Percentiles rank a stretch among this genome's conserved stretches.
Conservation (phyloP, 2,888 invertebrate species). For the Anaspis maculata region DNA sequence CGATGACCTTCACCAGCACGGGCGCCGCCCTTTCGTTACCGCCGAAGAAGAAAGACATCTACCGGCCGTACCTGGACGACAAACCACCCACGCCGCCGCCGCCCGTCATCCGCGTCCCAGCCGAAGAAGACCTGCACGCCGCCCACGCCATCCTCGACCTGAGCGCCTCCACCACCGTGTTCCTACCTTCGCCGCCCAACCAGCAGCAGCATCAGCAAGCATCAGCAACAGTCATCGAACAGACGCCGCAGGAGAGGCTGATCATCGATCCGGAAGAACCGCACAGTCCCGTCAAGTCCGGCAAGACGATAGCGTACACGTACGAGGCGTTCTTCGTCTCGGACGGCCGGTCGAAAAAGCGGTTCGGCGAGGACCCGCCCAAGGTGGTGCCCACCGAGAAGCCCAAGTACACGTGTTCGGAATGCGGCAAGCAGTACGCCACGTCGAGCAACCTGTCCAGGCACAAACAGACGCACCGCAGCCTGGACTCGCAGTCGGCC, state of each 20-base stretch:
- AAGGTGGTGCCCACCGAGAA: constrained; percentile 30
- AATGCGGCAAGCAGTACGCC: constrained; percentile 88
- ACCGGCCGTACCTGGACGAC: constrained; percentile 74
- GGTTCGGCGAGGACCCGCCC: constrained; percentile 24
- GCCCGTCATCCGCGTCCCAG: constrained; percentile 52
- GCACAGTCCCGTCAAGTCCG: constrained; percentile 26
- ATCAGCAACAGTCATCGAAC: too few species aligned
- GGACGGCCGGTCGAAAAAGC: constrained; percentile 72
- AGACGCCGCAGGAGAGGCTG: constrained; percentile 1
- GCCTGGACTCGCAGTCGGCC: constrained; percentile 86
- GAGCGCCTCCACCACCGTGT: constrained; percentile 74
- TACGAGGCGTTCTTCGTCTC: constrained; percentile 89
- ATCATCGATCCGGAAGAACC: constrained; percentile 6
- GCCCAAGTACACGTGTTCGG: constrained; percentile 66
- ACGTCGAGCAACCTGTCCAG: constrained; percentile 84
- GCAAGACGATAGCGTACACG: constrained; percentile 78
- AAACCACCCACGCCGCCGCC: constrained; percentile 42
- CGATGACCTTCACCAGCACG: constrained; percentile 81
- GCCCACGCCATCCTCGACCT: constrained; percentile 85
- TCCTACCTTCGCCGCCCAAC: constrained; percentile 49
- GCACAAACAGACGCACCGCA: constrained; percentile 87
- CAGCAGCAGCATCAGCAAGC: too few species aligned
- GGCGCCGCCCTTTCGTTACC: constrained; percentile 76
- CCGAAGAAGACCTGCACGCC: constrained; percentile 78
- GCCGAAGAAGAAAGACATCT: constrained; percentile 86